These are phyloP conservation scores for Nothoprocta perdicaria DNA, from an alignment of 2,113 vertebrate genomes.

Conservation along the genomic window DNA sequence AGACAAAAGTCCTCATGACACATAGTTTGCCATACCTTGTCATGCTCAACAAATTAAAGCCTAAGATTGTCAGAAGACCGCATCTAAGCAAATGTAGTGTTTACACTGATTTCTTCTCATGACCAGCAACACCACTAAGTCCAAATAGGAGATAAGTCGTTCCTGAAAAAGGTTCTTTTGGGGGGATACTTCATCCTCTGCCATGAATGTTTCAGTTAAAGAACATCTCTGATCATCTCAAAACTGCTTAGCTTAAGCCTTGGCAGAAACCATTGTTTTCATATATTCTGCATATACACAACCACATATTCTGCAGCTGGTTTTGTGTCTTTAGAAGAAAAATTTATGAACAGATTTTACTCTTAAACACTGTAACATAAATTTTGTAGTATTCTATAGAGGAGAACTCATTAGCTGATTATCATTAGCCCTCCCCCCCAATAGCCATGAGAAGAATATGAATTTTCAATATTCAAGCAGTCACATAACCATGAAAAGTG, in stretches of 20 bases:
- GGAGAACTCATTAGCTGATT: background rate
- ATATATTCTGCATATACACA: too few species aligned
- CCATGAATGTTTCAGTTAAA: accelerated
- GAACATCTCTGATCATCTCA: background rate
- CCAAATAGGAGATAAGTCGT: background rate
- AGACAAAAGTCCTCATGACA: background rate
- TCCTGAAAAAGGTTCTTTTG: background rate
- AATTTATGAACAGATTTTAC: background rate
- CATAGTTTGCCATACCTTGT: background rate
- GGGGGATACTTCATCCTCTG: background rate
- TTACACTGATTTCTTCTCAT: background rate
- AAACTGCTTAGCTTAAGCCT: background rate
- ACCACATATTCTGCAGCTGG: accelerated
- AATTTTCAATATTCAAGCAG: background rate
- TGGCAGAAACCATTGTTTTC: background rate
- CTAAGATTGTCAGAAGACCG: background rate
- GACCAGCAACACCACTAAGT: accelerated
- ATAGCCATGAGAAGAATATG: background rate
- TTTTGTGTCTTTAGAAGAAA: background rate
- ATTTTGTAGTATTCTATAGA: background rate
- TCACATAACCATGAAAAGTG: background rate
- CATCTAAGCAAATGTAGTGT: background rate
- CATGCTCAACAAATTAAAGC: accelerated
- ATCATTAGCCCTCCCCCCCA: background rate
- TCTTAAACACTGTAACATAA: background rate